Percentiles rank a stretch among this genome's conserved stretches.
These are phyloP conservation scores for Dendrolimus pini DNA, from an alignment of 2,888 invertebrate species.

Conservation along the genomic window DNA sequence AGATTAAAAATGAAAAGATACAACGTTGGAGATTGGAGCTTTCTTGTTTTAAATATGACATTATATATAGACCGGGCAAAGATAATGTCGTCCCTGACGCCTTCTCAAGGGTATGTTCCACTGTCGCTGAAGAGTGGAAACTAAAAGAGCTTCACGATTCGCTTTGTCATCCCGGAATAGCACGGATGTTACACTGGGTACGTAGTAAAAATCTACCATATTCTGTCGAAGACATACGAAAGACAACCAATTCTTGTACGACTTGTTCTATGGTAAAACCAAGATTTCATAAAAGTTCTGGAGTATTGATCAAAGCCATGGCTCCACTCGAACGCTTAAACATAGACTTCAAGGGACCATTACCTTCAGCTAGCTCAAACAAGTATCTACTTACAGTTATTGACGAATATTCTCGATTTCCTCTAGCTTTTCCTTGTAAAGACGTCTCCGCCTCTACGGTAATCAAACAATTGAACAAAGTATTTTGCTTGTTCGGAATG, in stretches of 20 bases:
- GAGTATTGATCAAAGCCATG: no score
- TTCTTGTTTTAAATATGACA: slow-evolving; percentile 14
- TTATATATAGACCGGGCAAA: slow-evolving; percentile 15
- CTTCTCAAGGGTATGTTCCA: slow-evolving; percentile 9
- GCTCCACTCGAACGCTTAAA: no score
- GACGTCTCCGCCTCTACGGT: no score
- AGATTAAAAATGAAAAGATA: no score
- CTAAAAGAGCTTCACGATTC: background rate
- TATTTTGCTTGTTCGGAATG: no score
- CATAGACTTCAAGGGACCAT: no score
- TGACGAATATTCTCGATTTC: no score
- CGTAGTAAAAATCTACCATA: slow-evolving; percentile 10
- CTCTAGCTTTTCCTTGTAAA: no score
- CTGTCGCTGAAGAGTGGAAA: background rate
- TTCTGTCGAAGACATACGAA: slow-evolving; percentile 7
- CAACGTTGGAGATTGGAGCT: slow-evolving; percentile 4
- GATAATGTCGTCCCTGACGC: slow-evolving; percentile 15
- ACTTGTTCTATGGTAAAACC: slow-evolving; percentile 3
- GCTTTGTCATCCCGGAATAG: slow-evolving; percentile 12
- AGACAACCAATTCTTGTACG: slow-evolving; percentile 4
- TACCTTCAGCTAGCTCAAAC: no score
- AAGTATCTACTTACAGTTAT: no score
- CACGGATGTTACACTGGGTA: slow-evolving; percentile 9
- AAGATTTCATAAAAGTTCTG: background rate
- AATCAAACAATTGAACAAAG: no score